Evolutionary conservation across 1,140 invertebrate species (phyloP), one percentile per base, ranked within the genome.

Genomic region (Drosophila takahashii): DNA sequence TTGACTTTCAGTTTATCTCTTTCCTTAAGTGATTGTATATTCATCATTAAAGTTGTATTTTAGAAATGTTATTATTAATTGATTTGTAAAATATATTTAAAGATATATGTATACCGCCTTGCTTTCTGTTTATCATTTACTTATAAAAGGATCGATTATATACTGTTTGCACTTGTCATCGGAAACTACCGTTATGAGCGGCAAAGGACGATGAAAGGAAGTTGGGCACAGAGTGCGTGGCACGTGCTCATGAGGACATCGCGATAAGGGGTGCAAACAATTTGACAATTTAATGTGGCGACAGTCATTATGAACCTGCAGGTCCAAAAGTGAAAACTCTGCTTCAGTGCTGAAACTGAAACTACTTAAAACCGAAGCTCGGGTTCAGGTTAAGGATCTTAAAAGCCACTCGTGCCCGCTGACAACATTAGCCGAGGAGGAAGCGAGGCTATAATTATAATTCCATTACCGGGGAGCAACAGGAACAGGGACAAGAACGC

Each of bases 231-330:
- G 22, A 29, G 65, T 29, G 37, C 29, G 15, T 64, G 81, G 60
- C 84, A 84, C 84, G 84, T 89, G 79, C 57, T 80, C 52, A 56
- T 42, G 48, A 59, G 59, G 52, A 76, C 58, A 73, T 85, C 65
- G 50, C 48, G 81, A 81, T 90, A 90, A 90, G 61, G 47, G 81
- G 77, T 56, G 39, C 81, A 85, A 90, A 90, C 86, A 90, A 80
- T 90, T 90, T 90, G 86, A 90, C 85, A 90, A 81, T 86, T 90
- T 90, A 90, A 90, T 89, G 85, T 90, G 61, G 59, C 66, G 60
- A 65, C 84, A 81, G 66, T 78, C 72, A 65, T 75, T 74, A 84
- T 66, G 60, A 22, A 22, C 22, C 73, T 64, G 72, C 71, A 67
- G 45, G 57, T 41, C 37, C 15, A 27, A 56, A 61, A 52, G 70